Evolutionary conservation across 2,888 invertebrate genomes (phyloP).

Genomic region (Neuroscelio doddi): DNA sequence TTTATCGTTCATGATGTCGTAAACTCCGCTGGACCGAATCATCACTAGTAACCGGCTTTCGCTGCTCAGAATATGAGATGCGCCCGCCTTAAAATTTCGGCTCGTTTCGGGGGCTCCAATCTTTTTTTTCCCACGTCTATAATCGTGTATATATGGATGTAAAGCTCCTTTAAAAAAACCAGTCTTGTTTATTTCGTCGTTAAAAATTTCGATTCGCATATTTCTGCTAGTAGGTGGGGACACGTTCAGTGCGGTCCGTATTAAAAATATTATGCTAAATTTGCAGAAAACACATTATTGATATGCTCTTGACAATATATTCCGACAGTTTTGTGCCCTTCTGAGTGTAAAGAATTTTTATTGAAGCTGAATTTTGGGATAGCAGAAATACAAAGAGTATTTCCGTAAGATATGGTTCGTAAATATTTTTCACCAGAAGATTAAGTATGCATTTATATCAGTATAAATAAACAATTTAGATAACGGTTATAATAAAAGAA

Average conservation of each 20-base stretch:
- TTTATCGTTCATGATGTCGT: conserved; percentile 60
- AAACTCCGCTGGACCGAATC: conserved; percentile 52
- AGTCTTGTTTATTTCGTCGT: conserved; percentile 2
- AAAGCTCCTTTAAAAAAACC: conserved; percentile 17
- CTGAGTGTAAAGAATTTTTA: no score
- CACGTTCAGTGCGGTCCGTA: neutral
- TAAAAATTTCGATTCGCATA: conserved; percentile 6
- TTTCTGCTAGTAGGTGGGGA: conserved; percentile 6
- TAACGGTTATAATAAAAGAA: no score
- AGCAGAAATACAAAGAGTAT: no score
- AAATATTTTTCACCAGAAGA: no score
- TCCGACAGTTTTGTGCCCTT: no score
- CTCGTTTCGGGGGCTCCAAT: conserved; percentile 16
- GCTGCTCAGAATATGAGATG: conserved; percentile 41
- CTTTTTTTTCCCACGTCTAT: neutral
- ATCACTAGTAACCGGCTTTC: conserved; percentile 31
- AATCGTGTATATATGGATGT: conserved; percentile 3
- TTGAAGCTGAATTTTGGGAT: no score
- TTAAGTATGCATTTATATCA: no score
- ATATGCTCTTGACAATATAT: neutral
- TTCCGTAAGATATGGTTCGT: no score
- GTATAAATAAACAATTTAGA: no score
- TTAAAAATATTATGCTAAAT: neutral
- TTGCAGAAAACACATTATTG: neutral
- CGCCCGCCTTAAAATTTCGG: conserved; percentile 32